Conservation (phyloP, 23 tunicate genomes). For the Corella eumyota region DNA sequence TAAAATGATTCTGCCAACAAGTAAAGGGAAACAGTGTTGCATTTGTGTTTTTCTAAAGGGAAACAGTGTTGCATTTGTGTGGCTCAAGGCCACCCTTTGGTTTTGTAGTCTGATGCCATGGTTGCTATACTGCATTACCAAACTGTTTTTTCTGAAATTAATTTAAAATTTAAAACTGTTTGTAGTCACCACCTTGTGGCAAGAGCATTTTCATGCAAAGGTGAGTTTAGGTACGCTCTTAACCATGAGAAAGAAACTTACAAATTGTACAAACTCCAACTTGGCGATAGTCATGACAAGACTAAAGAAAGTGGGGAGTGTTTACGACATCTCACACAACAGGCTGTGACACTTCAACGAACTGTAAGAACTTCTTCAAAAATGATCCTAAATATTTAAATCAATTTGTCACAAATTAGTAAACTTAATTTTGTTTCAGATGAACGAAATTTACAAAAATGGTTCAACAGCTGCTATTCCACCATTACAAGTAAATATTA, state of each 20-base stretch:
- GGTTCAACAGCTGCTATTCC: constrained; percentile 82
- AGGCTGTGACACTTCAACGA: constrained; percentile 94
- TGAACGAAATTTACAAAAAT: constrained; percentile 94
- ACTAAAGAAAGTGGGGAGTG: constrained; percentile 98
- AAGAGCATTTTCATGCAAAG: constrained; percentile 86
- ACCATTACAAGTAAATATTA: constrained; percentile 65
- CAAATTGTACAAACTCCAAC: constrained; percentile 76
- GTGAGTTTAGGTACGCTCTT: constrained; percentile 87
- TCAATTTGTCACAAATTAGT: not conserved
- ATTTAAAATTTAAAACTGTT: no score
- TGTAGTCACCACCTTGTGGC: constrained; percentile 97
- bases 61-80: no score
- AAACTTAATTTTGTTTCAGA: constrained; percentile 23
- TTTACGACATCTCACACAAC: constrained; percentile 91
- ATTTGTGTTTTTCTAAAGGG: no score
- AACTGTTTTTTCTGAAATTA: no score
- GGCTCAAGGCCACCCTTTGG: no score
- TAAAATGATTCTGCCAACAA: no score
- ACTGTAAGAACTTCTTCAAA: constrained; percentile 42
- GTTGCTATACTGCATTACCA: no score
- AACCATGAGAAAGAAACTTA: constrained; percentile 93
- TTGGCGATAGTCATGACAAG: constrained; percentile 95
- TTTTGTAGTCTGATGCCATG: no score
- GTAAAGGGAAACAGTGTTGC: no score
- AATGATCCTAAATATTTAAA: not conserved